phyloP scores from a whole-genome alignment of 1,140 invertebrate genomes.

The Trigoniulus corallinus region DNA sequence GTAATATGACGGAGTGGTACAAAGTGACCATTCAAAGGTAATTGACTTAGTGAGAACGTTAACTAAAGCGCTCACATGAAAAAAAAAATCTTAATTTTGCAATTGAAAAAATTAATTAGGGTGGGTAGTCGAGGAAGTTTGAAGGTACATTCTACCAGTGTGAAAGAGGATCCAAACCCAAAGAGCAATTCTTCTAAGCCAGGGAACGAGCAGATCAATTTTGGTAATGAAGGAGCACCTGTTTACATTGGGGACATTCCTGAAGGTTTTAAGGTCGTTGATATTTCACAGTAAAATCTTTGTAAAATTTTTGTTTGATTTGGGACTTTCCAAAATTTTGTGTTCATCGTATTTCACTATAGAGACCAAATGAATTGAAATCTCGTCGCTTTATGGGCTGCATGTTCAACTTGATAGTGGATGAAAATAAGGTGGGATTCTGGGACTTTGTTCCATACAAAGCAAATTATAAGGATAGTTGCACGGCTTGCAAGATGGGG shows the following conservation, averaged over 20 bases:
- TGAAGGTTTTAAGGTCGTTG: conserved; percentile 12
- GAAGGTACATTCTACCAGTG: conserved; percentile 17
- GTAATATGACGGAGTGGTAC: conserved; percentile 51
- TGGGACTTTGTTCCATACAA: conserved; percentile 63
- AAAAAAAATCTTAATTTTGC: too few species aligned
- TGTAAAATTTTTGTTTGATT: too few species aligned
- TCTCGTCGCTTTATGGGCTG: conserved; percentile 41
- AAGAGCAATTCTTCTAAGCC: conserved; percentile 14
- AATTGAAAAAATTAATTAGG: too few species aligned
- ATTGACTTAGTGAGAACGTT: too few species aligned
- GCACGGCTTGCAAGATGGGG: conserved; percentile 53
- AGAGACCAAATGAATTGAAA: conserved; percentile 15
- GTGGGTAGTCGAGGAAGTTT: conserved; percentile 22
- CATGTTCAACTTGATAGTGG: conserved; percentile 54
- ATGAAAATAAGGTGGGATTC: conserved; percentile 59
- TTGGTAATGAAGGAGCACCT: conserved; percentile 14
- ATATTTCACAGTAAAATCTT: too few species aligned
- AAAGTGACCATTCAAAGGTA: too few species aligned
- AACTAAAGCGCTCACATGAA: too few species aligned
- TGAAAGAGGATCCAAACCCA: conserved; percentile 12
- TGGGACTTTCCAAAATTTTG: too few species aligned
- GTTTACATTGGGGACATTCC: conserved; percentile 20
- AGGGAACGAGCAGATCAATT: conserved; percentile 17
- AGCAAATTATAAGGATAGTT: too few species aligned
- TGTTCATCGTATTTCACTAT: too few species aligned